Evolutionary conservation across 2,113 vertebrate species (phyloP).

Genomic region (Ramphastos sulfuratus): DNA sequence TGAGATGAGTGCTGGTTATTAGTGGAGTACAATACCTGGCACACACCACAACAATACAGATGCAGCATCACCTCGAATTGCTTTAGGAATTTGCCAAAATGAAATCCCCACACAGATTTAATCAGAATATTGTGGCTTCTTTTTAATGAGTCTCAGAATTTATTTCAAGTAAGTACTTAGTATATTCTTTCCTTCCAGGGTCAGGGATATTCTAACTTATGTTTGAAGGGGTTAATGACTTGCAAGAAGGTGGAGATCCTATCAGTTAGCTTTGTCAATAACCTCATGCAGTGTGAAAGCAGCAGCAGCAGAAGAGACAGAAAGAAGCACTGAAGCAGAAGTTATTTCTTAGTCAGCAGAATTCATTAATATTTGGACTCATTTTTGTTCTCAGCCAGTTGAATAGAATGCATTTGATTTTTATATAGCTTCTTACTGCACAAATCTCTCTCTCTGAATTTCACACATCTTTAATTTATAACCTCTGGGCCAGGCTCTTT

Average conservation of each 20-base stretch:
- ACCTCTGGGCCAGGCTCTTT: not conserved
- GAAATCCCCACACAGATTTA: not conserved
- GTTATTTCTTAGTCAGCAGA: constrained; percentile 30
- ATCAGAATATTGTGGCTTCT: not conserved
- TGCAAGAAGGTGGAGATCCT: not conserved
- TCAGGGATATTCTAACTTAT: not conserved
- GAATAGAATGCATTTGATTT: constrained; percentile 18
- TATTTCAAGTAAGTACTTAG: not conserved
- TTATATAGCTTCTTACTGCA: not conserved
- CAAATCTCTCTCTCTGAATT: not conserved
- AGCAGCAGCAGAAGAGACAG: not conserved
- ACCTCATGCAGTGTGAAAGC: not conserved
- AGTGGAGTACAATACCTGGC: not conserved
- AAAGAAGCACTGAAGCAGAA: constrained; percentile 28
- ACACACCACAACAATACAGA: not conserved
- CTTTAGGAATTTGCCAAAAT: not conserved
- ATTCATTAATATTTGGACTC: constrained; percentile 39
- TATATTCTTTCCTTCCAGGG: not conserved
- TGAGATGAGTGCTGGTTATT: not conserved
- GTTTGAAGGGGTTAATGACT: not conserved
- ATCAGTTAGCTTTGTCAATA: constrained; percentile 8
- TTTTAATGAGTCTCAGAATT: not conserved
- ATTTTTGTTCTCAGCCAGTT: constrained; percentile 34
- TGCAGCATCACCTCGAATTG: constrained; percentile 6
- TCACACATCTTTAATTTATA: constrained; percentile 29